Base-by-base conservation (phyloP, 2,797 vertebrate genomes). In the Clarias pachynema region DNA sequence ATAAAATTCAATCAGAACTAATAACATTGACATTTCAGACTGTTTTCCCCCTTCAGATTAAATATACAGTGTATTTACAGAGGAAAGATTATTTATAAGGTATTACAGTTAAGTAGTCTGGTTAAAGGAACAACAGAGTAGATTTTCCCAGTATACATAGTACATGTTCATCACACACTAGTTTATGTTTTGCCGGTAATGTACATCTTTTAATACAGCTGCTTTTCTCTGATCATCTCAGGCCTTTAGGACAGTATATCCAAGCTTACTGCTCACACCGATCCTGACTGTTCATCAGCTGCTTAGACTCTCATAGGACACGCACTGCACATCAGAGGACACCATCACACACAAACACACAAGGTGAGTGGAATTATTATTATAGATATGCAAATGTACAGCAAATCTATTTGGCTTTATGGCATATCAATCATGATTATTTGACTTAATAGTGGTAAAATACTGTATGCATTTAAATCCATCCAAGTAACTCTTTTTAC, bases 301-400 rank as follows among this genome's bases (percentile, higher is more conserved):
- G 5, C 80, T 86, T 31, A 78, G 82, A 74, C 79, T 87, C 69
- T 75, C 91, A 81, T 91, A 90, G 83, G 73, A 31, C 69, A 59
- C n/a, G 60, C 75, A 59, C 29, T 56, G 6, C 44, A 62, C 65
- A 10, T 29, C 26, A 59, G 65, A 83, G 78, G 57, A 82, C 66
- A 72, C 57, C 53, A 26, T 70, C 57, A 86, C 79, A 85, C 79
- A 75, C 20, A 66, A 57, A 74, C 15, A 75, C 14, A 79, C 79
- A 34, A 84, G 89, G 88, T 90, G 73, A 88, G 90, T 85, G 16
- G 62, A 75, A 60, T 37, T 20, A 2, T n/a, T 56, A 16, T 60
- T 80, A n/a, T 57, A 18, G 3, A 37, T 34, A 20, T 84, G 12
- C 59, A 60, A 68, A 81, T 62, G 34, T 40, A 34, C 6, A 62